Evolutionary conservation across 2,797 vertebrate genomes (phyloP), one percentile per base, ranked within the genome.

Genomic region (Sebastes goodei): DNA sequence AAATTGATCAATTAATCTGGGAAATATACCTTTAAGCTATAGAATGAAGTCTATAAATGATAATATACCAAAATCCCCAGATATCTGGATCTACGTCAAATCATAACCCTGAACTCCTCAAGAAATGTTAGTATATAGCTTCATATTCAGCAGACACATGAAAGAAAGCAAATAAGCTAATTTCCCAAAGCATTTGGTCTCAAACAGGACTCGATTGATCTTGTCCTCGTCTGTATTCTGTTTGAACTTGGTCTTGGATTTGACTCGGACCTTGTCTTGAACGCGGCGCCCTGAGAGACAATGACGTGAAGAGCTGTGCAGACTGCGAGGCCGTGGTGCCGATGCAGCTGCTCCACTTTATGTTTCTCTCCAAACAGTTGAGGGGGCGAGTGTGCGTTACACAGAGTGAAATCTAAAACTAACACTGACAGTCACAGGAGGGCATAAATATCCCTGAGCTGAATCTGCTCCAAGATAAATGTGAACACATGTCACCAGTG

Each of bases 401-500:
- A 88, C 74, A 46, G 84, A 93, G 90, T 93, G 94, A 94, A 95
- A 95, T 90, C 88, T 88, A 92, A 94, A 90, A 93, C 89, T 87
- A 87, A 93, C 91, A 90, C 88, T 94, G 93, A 92, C 92, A 93
- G 93, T 94, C 90, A 71, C 87, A 86, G 91, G 91, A 92, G 90
- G 85, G 92, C 90, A 93, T 89, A 92, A 94, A 94, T 92, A 93
- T 92, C 89, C 86, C 87, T 20, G 88, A 62, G 82, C 89, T 92
- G 92, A 93, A 90, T 78, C 73, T 73, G 80, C 91, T 92, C 89
- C 92, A 93, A 93, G 92, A 95, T 90, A 92, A 93, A 93, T 87
- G 91, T 76, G 85, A 93, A 93, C 93, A 92, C 92, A 90, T 93
- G 92, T 90, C 91, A 86, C 64, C 80, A 52, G 73, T 23, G 71